Percentiles rank a stretch among this genome's conserved stretches.
Conservation (phyloP, 2,113 vertebrate genomes). For the Megaceryle torquata region DNA sequence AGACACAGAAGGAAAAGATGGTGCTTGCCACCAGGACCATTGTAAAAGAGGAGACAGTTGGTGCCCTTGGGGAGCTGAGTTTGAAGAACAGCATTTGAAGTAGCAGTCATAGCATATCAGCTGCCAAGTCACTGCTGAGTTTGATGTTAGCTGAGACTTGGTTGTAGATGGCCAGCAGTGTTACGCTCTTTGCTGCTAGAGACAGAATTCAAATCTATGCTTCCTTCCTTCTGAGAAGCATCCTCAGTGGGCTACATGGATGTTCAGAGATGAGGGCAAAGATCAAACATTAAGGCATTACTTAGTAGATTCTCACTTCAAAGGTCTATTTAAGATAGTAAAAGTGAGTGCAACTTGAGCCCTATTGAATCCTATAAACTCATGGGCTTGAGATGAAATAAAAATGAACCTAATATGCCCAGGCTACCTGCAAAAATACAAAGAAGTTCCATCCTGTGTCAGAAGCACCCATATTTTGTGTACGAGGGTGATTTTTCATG, state of each 20-base stretch:
- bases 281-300: background rate
- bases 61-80: background rate
- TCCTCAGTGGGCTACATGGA: background rate
- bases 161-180: background rate
- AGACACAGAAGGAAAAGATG: background rate
- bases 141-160: background rate
- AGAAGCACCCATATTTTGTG: background rate
- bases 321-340: background rate
- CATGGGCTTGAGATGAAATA: background rate
- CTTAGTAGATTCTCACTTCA: background rate
- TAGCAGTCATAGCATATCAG: background rate
- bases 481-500: background rate
- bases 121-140: background rate
- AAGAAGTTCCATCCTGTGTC: background rate
- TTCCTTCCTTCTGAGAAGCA: background rate
- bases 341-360: background rate
- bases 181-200: background rate
- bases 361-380: background rate
- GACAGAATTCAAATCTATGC: background rate
- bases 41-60: background rate
- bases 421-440: background rate
- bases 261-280: background rate
- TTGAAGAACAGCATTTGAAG: background rate
- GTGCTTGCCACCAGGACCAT: background rate
- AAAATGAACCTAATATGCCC: background rate